phyloP scores from a whole-genome alignment of 1,140 invertebrate genomes.

The Pachypeltis micranthus region DNA sequence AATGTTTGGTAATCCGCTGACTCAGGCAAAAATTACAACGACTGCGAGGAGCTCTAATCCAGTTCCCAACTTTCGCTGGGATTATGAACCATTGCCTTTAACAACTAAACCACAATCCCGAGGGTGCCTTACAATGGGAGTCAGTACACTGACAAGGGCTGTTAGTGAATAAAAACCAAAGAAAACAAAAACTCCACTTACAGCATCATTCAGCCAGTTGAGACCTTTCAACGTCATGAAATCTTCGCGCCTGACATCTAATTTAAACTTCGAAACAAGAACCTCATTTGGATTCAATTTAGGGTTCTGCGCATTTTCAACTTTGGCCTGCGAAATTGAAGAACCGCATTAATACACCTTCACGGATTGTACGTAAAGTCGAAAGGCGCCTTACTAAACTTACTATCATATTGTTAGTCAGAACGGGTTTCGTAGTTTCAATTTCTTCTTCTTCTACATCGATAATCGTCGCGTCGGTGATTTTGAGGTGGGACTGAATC shows the following conservation, averaged over 20 bases:
- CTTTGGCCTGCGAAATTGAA: constrained; percentile 30
- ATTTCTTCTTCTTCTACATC: not conserved
- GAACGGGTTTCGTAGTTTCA: not conserved
- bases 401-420: not conserved
- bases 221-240: constrained; percentile 65
- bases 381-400: not conserved
- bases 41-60: no score
- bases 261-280: constrained; percentile 42
- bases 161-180: not conserved
- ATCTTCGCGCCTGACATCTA: constrained; percentile 53
- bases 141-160: no score
- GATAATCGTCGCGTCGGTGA: constrained; percentile 2
- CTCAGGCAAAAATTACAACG: no score
- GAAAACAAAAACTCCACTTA: constrained; percentile 26
- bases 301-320: constrained; percentile 34
- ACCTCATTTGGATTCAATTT: constrained; percentile 36
- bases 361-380: not conserved
- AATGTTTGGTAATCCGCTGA: no score
- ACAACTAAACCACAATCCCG: no score
- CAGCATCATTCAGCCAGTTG: constrained; percentile 94
- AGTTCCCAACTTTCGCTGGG: no score
- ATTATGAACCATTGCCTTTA: no score
- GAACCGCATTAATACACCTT: not conserved
- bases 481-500: constrained; percentile 1
- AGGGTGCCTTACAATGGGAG: no score